These are phyloP conservation scores for Neodontobutis hainanensis DNA, from an alignment of 2,113 vertebrate genomes.

Conservation along the genomic window DNA sequence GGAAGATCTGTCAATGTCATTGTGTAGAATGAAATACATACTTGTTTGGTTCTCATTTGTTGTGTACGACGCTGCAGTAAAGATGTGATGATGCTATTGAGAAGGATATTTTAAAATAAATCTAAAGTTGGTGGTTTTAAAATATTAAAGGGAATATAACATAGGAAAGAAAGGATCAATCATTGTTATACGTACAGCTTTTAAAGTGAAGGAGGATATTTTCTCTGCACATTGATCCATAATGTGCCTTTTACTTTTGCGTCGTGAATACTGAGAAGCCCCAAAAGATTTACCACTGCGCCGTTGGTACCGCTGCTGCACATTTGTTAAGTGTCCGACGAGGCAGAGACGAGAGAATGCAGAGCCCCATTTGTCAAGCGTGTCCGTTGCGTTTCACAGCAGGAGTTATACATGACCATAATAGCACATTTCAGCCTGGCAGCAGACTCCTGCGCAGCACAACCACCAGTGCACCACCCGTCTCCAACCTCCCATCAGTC, in stretches of 20 bases:
- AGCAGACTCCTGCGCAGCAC: conserved; percentile 36
- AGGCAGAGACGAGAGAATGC: conserved; percentile 46
- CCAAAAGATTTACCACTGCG: conserved; percentile 44
- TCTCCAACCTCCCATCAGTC: conserved; percentile 40
- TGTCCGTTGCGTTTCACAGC: conserved; percentile 54
- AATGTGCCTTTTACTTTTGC: conserved; percentile 68
- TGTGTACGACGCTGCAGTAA: conserved; percentile 54
- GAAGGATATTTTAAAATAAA: conserved; percentile 63
- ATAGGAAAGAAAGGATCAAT: conserved; percentile 26
- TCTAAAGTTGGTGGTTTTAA: conserved; percentile 25
- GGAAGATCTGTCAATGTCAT: conserved; percentile 35
- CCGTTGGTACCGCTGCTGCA: conserved; percentile 10
- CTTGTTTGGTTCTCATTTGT: conserved; percentile 23
- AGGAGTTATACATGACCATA: conserved; percentile 54
- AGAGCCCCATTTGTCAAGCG: conserved; percentile 62
- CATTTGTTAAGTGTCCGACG: conserved; percentile 52
- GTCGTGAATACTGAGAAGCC: conserved; percentile 37
- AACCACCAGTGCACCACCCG: conserved; percentile 23
- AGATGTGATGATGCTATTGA: conserved; percentile 46
- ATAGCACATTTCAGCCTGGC: conserved; percentile 59
- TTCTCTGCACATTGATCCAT: conserved; percentile 56
- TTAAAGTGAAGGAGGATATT: conserved; percentile 35
- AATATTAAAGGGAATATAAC: conserved; percentile 21
- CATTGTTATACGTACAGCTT: not conserved
- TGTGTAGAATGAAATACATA: conserved; percentile 27